These are phyloP conservation scores for Mythimna vitellina DNA, from an alignment of 2,888 invertebrate genomes.

Conservation along the genomic window DNA sequence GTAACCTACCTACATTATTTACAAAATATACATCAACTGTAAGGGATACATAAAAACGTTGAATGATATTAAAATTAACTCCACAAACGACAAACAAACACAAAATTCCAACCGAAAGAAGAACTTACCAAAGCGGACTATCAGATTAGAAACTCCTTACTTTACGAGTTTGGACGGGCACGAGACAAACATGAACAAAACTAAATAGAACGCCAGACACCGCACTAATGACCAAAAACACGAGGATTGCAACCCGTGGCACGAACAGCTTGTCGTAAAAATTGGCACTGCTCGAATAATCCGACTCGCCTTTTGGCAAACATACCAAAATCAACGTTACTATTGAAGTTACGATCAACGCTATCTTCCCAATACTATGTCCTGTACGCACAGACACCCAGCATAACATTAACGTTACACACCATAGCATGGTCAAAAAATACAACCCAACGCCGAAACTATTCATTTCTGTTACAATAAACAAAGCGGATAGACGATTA, in stretches of 20 bases:
- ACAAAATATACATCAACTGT: conserved; percentile 7
- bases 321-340: conserved; percentile 91
- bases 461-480: conserved; percentile 74
- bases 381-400: conserved; percentile 92
- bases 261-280: conserved; percentile 85
- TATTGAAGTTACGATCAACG: conserved; percentile 88
- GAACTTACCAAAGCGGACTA: conserved; percentile 76
- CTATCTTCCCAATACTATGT: conserved; percentile 92
- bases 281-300: conserved; percentile 80
- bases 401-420: conserved; percentile 91
- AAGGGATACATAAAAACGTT: not conserved
- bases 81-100: conserved; percentile 12
- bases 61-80: not conserved
- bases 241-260: conserved; percentile 76
- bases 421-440: conserved; percentile 92
- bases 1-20: conserved; percentile 13
- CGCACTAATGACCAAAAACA: conserved; percentile 75
- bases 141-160: conserved; percentile 77
- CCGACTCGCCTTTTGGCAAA: conserved; percentile 90
- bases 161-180: conserved; percentile 80
- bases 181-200: conserved; percentile 78
- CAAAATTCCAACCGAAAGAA: conserved; percentile 54
- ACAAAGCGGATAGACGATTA: conserved; percentile 61
- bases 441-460: conserved; percentile 92
- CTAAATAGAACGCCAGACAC: conserved; percentile 75